Evolutionary conservation across 2,113 vertebrate species (phyloP).

Genomic region (Equus quagga): DNA sequence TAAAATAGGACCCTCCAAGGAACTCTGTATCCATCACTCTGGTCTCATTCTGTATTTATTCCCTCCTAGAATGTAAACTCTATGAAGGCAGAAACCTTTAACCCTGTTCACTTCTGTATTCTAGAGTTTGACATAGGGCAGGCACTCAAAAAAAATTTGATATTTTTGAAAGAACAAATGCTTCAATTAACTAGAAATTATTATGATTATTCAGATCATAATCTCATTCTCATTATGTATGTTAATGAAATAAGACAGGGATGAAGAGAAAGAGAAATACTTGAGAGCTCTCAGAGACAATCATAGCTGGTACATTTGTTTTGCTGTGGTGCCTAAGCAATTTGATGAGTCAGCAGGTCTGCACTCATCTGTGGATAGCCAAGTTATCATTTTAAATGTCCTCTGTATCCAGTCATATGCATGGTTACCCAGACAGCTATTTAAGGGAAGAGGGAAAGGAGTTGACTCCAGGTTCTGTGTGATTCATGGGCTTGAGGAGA

Average conservation of each 20-base stretch:
- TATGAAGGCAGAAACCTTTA: background rate
- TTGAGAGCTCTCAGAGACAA: background rate
- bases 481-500: slow-evolving; percentile 25
- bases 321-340: background rate
- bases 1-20: background rate
- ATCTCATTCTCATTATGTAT: background rate
- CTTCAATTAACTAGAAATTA: background rate
- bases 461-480: background rate
- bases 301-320: background rate
- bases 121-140: background rate
- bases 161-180: background rate
- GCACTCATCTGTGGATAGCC: background rate
- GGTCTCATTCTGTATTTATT: background rate
- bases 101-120: background rate
- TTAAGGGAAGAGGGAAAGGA: background rate
- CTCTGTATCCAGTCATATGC: background rate
- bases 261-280: background rate
- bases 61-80: background rate
- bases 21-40: background rate
- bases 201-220: background rate
- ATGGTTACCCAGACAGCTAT: slow-evolving; percentile 36
- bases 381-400: slow-evolving; percentile 35
- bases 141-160: background rate
- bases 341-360: slow-evolving; percentile 69
- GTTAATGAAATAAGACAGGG: background rate